phyloP scores from a whole-genome alignment of 2,113 vertebrate species.

The Prolemur simus region DNA sequence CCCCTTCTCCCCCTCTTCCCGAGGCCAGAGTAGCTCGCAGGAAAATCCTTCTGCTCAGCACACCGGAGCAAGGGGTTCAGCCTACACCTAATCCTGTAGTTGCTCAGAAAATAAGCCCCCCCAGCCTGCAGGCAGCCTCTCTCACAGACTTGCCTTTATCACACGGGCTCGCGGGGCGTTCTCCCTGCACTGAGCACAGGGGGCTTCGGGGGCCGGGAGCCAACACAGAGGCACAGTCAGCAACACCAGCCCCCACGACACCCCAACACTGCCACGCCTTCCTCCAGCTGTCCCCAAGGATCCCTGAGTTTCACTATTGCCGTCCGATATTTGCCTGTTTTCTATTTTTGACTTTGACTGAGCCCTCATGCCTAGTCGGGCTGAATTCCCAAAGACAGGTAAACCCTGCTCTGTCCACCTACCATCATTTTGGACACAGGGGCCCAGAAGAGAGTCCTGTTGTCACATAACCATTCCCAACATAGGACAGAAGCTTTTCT shows the following conservation, averaged over 20 bases:
- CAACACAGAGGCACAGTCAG: not conserved
- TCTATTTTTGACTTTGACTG: not conserved
- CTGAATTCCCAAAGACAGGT: not conserved
- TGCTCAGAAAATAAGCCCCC: not conserved
- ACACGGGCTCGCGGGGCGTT: not conserved
- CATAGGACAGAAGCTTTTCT: not conserved
- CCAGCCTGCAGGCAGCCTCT: not conserved
- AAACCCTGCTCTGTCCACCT: accelerated
- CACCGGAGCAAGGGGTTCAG: not conserved
- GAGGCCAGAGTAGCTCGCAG: not conserved
- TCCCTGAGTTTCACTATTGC: not conserved
- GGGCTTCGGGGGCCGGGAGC: not conserved
- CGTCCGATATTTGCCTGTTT: not conserved
- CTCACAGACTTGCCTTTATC: not conserved
- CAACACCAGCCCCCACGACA: not conserved
- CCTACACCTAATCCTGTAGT: not conserved
- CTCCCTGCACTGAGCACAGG: not conserved
- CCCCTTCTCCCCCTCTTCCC: not conserved
- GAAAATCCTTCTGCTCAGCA: not conserved
- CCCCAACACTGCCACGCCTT: accelerated
- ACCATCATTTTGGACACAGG: not conserved
- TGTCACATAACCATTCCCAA: not conserved
- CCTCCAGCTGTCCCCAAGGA: accelerated
- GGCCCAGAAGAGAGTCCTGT: not conserved
- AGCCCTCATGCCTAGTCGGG: not conserved